phyloP scores from a whole-genome alignment of 2,797 vertebrate species.

The Myripristis murdjan region DNA sequence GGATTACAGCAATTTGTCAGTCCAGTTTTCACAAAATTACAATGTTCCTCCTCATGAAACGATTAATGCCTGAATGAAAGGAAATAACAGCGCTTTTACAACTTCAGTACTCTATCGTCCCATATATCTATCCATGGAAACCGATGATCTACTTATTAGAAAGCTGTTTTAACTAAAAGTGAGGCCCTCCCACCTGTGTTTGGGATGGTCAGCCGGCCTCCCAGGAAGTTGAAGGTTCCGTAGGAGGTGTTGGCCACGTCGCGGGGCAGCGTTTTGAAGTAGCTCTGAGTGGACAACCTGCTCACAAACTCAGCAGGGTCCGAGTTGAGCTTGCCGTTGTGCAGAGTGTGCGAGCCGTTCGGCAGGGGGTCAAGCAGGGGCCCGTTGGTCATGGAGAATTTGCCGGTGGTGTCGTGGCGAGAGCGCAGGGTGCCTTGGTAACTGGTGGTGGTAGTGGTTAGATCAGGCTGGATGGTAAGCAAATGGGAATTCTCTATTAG shows the following conservation, averaged over 20 bases:
- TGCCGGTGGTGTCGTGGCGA: constrained; percentile 90
- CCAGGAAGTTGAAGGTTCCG: constrained; percentile 98
- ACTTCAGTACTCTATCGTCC: not conserved
- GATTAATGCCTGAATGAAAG: constrained; percentile 9
- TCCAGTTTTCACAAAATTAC: constrained; percentile 22
- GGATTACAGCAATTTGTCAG: constrained; percentile 42
- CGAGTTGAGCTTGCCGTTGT: constrained; percentile 91
- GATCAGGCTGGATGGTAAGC: constrained; percentile 98
- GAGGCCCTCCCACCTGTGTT: constrained; percentile 90
- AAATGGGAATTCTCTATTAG: constrained; percentile 94
- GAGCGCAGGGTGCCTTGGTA: constrained; percentile 96
- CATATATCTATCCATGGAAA: no score
- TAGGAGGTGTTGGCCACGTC: constrained; percentile 94
- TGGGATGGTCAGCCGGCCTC: constrained; percentile 95
- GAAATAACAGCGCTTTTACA: constrained; percentile 23
- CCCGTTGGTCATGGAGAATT: constrained; percentile 95
- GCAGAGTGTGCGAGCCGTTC: constrained; percentile 93
- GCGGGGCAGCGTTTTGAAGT: constrained; percentile 95
- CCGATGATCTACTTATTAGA: no score
- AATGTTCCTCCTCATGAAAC: constrained; percentile 10
- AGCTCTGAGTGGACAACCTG: constrained; percentile 93
- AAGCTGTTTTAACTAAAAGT: not conserved
- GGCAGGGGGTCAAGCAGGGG: constrained; percentile 95
- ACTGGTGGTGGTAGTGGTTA: constrained; percentile 96
- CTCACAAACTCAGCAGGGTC: constrained; percentile 92